These are phyloP conservation scores for Tortricodes alternella DNA, from an alignment of 2,888 invertebrate species.

Conservation along the genomic window DNA sequence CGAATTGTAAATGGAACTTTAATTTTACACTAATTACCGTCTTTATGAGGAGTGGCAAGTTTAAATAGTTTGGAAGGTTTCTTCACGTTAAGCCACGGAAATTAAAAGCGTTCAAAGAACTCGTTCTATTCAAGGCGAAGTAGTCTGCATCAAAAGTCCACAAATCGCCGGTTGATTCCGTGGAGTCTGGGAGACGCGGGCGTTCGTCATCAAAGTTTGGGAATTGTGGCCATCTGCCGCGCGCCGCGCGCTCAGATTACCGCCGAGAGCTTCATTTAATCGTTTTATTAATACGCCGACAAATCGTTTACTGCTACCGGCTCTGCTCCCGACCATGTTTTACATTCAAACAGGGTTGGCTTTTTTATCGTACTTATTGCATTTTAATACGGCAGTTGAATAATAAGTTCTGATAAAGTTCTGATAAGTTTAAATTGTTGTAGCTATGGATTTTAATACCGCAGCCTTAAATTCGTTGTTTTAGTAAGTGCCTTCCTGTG, in stretches of 20 bases:
- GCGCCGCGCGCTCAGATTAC: conserved; percentile 77
- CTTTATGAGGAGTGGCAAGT: conserved; percentile 10
- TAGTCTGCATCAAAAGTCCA: conserved; percentile 66
- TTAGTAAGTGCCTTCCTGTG: too few relatives aligned
- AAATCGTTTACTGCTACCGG: conserved; percentile 76
- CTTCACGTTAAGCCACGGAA: conserved; percentile 34
- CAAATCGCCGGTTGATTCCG: conserved; percentile 58
- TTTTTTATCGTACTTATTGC: conserved; percentile 22
- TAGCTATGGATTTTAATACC: too few relatives aligned
- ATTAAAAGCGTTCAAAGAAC: conserved; percentile 46
- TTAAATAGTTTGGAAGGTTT: conserved; percentile 4
- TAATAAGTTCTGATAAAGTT: conserved; percentile 1
- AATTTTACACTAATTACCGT: conserved; percentile 33
- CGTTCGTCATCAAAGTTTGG: conserved; percentile 78
- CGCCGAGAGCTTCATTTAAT: conserved; percentile 79
- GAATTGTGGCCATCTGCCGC: conserved; percentile 80
- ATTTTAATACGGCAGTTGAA: conserved; percentile 16
- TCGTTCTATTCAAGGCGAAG: conserved; percentile 57
- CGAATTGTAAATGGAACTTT: conserved; percentile 46
- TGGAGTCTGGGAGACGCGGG: conserved; percentile 59
- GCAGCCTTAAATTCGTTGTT: too few relatives aligned
- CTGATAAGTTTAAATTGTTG: neutral
- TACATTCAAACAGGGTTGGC: conserved; percentile 34
- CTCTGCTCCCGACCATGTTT: conserved; percentile 53
- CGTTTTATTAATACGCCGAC: conserved; percentile 82